Base-by-base conservation (phyloP, 2,888 invertebrate species). In the Apamea sordens region DNA sequence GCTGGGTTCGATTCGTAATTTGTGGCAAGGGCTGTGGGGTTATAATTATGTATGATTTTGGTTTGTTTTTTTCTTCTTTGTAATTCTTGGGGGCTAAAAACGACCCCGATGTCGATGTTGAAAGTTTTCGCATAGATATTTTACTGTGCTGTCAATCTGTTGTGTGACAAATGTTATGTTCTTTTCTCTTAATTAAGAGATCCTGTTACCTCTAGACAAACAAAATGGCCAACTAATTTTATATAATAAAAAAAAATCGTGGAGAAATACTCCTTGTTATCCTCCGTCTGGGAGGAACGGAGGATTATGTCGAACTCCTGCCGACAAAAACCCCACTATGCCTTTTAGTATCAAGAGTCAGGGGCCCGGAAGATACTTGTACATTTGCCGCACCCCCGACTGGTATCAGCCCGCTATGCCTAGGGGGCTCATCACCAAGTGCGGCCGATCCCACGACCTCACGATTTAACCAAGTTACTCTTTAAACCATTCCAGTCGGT, bases 31-130 rank as follows among this genome's bases (percentile, higher is more conserved):
- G 50, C 24, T 21, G 15, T 53, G 47, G 65, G 56, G 67, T 47
- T n/a, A 63, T 83, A 77, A 86, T 74, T 83, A 56, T 67, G 24
- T 59, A 75, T 72, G 76, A 86, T 69, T 59, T 82, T 47, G 7
- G 18, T 77, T 8, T 76, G 6, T 61, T 71, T 68, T 18, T 61
- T 67, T 36, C 44, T 44, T 24, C 6, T 78, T 70, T 64, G 41
- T 69, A 59, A 18, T 77, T 56, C 21, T 59, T 21, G 5, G 32
- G 36, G 2, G 10, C 21, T 15, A 28, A 28, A 2, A 24, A 36
- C 68, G 61, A 0, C 10, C 1, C 13, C 18, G 13, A 36, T 63
- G n/a, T 36, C n/a, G 18, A 5, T 28, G 24, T 21, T 64, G 28
- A 69, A 83, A 64, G 32, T 65, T 64, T 83, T 50, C 3, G 8